A percentile compares a stretch with the other conserved stretches of the same genome.
Conservation (phyloP, 2,797 vertebrate species). For the Arctocebus calabarensis region DNA sequence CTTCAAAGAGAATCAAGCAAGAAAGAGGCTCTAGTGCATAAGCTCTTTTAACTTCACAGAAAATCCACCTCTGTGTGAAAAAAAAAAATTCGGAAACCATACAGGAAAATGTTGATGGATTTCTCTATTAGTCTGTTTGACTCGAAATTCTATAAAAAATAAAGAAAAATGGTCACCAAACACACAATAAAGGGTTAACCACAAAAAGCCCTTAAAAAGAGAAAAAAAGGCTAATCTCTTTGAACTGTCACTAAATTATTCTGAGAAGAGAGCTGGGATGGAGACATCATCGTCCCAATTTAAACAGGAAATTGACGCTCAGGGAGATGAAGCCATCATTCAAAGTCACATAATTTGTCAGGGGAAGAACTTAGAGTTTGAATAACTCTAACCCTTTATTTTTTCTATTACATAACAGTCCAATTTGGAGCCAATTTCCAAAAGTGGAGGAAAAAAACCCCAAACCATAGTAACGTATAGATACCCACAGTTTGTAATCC, state of each 20-base stretch:
- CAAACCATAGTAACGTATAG: neutral
- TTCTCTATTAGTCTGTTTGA: neutral
- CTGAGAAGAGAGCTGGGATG: neutral
- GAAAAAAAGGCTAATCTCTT: neutral
- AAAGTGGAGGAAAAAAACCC: neutral
- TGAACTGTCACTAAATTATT: neutral
- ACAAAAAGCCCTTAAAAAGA: neutral
- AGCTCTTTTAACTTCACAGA: neutral
- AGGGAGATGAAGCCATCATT: neutral
- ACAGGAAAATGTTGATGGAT: neutral
- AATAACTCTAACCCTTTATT: neutral
- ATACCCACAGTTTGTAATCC: neutral
- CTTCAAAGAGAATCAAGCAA: neutral
- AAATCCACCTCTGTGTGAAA: neutral
- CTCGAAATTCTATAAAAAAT: neutral
- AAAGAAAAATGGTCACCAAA: neutral
- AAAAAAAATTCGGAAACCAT: neutral
- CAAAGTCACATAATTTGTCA: neutral
- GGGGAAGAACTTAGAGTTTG: neutral
- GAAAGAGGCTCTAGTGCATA: neutral
- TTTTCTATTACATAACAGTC: neutral
- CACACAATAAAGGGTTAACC: neutral
- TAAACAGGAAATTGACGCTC: neutral
- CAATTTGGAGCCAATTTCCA: slow-evolving; percentile 2
- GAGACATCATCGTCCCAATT: neutral